Evolutionary conservation across 2,888 invertebrate species (phyloP), one percentile per base, ranked within the genome.

Genomic region (Alcis repandata): DNA sequence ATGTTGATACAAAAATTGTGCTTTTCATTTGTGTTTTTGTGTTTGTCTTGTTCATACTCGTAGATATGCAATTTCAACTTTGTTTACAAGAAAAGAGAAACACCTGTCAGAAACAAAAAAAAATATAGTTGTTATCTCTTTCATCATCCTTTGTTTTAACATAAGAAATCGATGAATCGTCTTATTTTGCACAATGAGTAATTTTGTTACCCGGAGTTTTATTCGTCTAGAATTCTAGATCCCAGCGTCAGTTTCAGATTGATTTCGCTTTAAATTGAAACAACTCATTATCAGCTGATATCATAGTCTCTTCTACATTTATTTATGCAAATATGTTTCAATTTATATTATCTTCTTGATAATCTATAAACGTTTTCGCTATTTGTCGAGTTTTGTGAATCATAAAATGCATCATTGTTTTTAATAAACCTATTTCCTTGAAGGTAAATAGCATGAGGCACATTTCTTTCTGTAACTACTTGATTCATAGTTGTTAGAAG

Each of bases 271-370:
- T 62, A 33, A 53, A 61, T 59, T 54, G 59, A 58, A 60, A 61
- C 53, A 62, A 62, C 32, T 57, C 38, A 9, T 60, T 68, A 62
- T 70, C 70, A 52, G 9, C 8, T 46, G 63, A 51, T 72, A 63
- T 56, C 49, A 51, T 54, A 38, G 40, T 59, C 52, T 43, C 15
- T 54, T 33, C 45, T 46, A 36, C 65, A 46, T 63, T 49, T 61
- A 59, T 62, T 66, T 52, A 52, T 51, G 33, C 32, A 20, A 38
- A 51, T 19, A 22, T 36, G 22, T 52, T 60, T 38, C 22, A 11
- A 43, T 45, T 60, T 65, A 52, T 32, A 27, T 27, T 67, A 59
- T 70, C 62, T 59, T 41, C 46, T 45, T 46, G 54, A 63, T 67
- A 57, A 63, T 63, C 59, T 60, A 36, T 32, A 64, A 52, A 59